Evolutionary conservation across 2,888 invertebrate species (phyloP), one percentile per base, ranked within the genome.

Genomic region (Spilarctia lutea): DNA sequence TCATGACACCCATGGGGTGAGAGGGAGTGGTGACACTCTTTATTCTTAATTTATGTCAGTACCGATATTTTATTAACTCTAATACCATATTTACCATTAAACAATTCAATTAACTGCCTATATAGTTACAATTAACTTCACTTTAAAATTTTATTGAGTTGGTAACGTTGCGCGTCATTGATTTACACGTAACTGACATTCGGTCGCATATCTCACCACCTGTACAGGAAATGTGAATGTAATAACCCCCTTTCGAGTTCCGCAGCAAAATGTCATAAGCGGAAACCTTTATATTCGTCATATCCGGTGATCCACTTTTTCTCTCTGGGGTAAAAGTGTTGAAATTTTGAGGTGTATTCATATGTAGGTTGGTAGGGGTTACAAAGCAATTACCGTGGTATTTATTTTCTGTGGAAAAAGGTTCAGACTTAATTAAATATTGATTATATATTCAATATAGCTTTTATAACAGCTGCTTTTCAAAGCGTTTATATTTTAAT

Each of bases 221-320:
- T 65, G 27, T n/a, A 35, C 65, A 33, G 39, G 39, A 56, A 65
- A 69, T n/a, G 65, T 65, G 65, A 74, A 65, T 30, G 33, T 65
- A 52, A 70, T 39, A 69, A 69, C 20, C 52, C 24, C 30, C 42
- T 52, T 65, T 35, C n/a, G 63, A 56, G 68, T 68, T 68, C 73
- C 68, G 60, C 48, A 73, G 20, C 13, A 7, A 30, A 56, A 30
- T 67, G 24, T 67, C 72, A 56, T 56, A 56, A 67, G 30, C 71
- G 71, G 66, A 66, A 72, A 56, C 52, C 56, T 56, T 72, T 30
- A 42, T 42, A 67, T 72, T 42, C 30, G 60, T 67, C 42, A 72
- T 72, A 72, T 72, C 72, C 67, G 67, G 20, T 30, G 33, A 11
- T 18, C 27, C 60, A 60, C 42, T 67, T 33, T 33, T 52, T 52